A percentile compares a stretch with the other conserved stretches of the same genome.
These are phyloP conservation scores for Cosmia pyralina DNA, from an alignment of 2,888 invertebrate species.

Conservation along the genomic window DNA sequence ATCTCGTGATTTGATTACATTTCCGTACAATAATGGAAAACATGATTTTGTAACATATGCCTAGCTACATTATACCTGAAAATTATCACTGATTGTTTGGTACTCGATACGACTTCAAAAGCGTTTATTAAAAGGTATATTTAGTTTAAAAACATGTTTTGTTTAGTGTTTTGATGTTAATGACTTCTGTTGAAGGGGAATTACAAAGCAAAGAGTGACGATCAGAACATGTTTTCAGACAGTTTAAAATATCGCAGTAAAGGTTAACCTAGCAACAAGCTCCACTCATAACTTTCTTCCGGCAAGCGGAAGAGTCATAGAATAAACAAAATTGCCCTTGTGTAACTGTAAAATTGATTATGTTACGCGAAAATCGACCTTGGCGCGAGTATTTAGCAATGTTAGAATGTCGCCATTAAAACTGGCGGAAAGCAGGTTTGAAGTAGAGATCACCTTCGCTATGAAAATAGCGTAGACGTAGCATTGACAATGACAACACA, in stretches of 20 bases:
- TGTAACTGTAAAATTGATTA: conserved; percentile 45
- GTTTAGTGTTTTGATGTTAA: conserved; percentile 55
- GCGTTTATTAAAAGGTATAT: conserved; percentile 37
- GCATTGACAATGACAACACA: conserved; percentile 68
- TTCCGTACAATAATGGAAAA: conserved; percentile 13
- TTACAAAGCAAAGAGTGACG: conserved; percentile 25
- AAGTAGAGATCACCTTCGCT: conserved; percentile 66
- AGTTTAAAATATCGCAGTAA: conserved; percentile 24
- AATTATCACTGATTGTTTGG: conserved; percentile 34
- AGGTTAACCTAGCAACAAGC: conserved; percentile 20
- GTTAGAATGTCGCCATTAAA: conserved; percentile 59
- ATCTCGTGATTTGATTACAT: conserved; percentile 20
- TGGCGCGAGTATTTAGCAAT: conserved; percentile 55
- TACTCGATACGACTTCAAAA: conserved; percentile 39
- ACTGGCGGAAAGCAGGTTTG: conserved; percentile 49
- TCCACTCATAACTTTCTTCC: conserved; percentile 48
- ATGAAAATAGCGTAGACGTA: conserved; percentile 66
- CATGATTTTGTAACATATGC: not conserved
- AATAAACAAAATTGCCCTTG: conserved; percentile 54
- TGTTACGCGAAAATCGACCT: conserved; percentile 67
- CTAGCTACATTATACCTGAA: not conserved
- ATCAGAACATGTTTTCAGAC: conserved; percentile 50
- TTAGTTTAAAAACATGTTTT: conserved; percentile 49
- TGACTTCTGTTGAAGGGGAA: conserved; percentile 46
- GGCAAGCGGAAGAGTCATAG: conserved; percentile 35